These are phyloP conservation scores for Lasius platythorax DNA, from an alignment of 2,888 invertebrate genomes.

Conservation along the genomic window DNA sequence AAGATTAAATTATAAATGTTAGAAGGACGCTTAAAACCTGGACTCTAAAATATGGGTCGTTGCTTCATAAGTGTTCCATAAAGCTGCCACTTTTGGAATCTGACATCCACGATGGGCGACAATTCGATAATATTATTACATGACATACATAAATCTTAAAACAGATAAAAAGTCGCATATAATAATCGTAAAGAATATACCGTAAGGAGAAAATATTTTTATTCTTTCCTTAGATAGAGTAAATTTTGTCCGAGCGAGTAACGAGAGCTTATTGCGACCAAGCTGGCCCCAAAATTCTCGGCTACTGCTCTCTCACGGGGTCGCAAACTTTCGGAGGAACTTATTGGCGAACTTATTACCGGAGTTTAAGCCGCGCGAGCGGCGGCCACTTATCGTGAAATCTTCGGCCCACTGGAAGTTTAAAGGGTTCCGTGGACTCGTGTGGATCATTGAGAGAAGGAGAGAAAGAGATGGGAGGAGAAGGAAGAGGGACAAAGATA, in stretches of 20 bases:
- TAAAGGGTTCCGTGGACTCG: conserved; percentile 70
- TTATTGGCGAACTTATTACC: conserved; percentile 82
- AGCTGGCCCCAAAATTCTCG: conserved; percentile 69
- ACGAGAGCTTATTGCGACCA: conserved; percentile 73
- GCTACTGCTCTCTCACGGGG: conserved; percentile 28
- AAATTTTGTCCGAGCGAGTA: conserved; percentile 60
- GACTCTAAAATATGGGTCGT: not conserved
- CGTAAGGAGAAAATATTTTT: conserved; percentile 13
- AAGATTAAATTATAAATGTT: not conserved
- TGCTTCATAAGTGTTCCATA: not conserved
- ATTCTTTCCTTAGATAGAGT: conserved; percentile 1
- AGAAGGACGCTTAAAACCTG: not conserved
- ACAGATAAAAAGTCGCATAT: not conserved
- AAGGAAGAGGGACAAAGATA: conserved; percentile 18
- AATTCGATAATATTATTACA: not conserved
- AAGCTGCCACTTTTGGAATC: not conserved
- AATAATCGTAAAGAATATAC: not conserved
- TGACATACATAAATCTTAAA: not conserved
- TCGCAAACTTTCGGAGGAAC: conserved; percentile 77
- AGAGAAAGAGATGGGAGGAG: conserved; percentile 17
- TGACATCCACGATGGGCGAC: no score
- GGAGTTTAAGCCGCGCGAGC: conserved; percentile 76
- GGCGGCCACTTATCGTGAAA: conserved; percentile 79
- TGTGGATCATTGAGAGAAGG: conserved; percentile 50
- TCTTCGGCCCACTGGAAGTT: conserved; percentile 79